Evolutionary conservation across 35 echinoderm and acorn worm genomes (phyloP), one percentile per base, ranked within the genome.

Genomic region (Apostichopus japonicus): DNA sequence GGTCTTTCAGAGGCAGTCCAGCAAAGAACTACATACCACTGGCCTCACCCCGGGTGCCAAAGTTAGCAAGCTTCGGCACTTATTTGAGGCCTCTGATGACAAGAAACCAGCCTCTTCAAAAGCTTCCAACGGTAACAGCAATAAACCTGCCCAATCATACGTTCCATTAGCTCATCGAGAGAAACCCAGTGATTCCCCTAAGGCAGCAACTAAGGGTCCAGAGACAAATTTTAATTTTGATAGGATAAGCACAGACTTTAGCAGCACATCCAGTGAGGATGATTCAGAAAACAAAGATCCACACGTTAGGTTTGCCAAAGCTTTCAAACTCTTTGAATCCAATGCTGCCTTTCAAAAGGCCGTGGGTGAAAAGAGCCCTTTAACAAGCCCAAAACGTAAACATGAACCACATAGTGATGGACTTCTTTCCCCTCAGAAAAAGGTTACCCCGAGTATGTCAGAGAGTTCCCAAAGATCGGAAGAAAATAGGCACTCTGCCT

Each of bases 201-300:
- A 63, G 19, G 7, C 56, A n/a, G 3, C 15, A 65, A 44, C 22
- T 10, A 89, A 65, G 86, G 86, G 61, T 54, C 86, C 56, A 11
- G 86, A 89, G 27, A 89, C 22, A 14, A 89, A 89, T 33, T 89
- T 89, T 89, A 89, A 89, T 53, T 89, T 89, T 89, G 86, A 89
- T 73, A 89, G 86, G 62, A 67, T 89, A 73, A 89, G 86, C 86
- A 89, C 86, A 72, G 86, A 89, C 33, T 67, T 89, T 10, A 89
- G 86, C 15, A 89, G 86, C 63, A 89, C 86, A 11, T 89, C 86
- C 19, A 89, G 86, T 6, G 86, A 89, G 63, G 86, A 89, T 27
- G 86, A 89, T 54, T 89, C 86, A 14, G 86, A 89, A 6, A 88
- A 59, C 57, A 89, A 89, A 65, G 86, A 89, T 63, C 59, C 61